Evolutionary conservation across 2,888 invertebrate species (phyloP), one percentile per base, ranked within the genome.

Genomic region (Megalurothrips usitatus): DNA sequence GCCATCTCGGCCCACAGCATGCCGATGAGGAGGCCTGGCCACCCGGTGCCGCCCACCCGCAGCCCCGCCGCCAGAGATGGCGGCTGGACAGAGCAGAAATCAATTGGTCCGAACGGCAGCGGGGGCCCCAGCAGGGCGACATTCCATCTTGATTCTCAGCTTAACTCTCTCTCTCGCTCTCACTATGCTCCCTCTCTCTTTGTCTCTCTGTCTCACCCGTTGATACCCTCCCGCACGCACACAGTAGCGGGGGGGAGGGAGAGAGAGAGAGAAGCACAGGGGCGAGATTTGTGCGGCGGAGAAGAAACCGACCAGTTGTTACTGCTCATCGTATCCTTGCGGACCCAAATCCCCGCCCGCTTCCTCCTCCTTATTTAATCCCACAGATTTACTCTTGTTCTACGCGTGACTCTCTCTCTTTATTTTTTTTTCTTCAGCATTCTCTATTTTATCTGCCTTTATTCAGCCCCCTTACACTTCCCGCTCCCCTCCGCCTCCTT

Each of bases 81-180:
- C 6, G 34, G 34, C 52, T 2, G 10, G 52, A 52, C 14, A 58
- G 34, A 6, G 19, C 26, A 26, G 26, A 26, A 75, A 75, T 75
- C 68, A 75, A 75, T 75, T 26, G 68, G 68, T 58, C 68, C 68
- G 26, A 75, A 26, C 68, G 9, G 68, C 23, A 11, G 11, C 11
- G n/a, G 23, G 23, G 9, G 68, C 4, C 58, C 34, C 34, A 43
- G 34, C 34, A 43, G 34, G 34, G 34, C 34, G 68, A 75, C 68
- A 75, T 75, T 75, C 68, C 26, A 75, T 75, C 68, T 75, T 75
- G 68, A 75, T 75, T 75, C 52, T n/a, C 52, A 49, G 52, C 52
- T 26, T 1, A 10, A 52, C 19, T 52, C 52, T 19, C 14, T n/a
- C n/a, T n/a, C n/a, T n/a, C n/a, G n/a, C n/a, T n/a, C n/a, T n/a